Evolutionary conservation across 1,140 invertebrate species (phyloP).

Genomic region (Trialeurodes vaporariorum): DNA sequence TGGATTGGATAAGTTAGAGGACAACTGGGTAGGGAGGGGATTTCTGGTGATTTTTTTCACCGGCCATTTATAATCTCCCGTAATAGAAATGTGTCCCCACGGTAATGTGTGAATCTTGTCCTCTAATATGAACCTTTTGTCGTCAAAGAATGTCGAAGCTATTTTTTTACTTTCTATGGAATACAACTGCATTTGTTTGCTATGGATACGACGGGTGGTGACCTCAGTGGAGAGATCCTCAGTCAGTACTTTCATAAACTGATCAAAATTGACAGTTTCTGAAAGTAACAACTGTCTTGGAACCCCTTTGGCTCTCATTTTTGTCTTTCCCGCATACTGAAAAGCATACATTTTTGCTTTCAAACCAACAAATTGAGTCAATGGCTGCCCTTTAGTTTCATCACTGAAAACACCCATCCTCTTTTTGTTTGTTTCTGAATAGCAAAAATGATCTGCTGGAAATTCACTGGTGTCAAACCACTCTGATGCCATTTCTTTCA

Average conservation of each 20-base stretch:
- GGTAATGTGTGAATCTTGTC: not conserved
- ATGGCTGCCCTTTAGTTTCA: constrained; percentile 33
- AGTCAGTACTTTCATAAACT: constrained; percentile 16
- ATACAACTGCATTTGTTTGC: constrained; percentile 16
- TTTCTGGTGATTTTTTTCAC: no score
- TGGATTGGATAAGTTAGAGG: no score
- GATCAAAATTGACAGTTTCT: constrained; percentile 14
- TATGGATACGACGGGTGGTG: constrained; percentile 11
- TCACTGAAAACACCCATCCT: constrained; percentile 40
- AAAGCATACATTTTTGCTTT: constrained; percentile 38
- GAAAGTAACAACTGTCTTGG: constrained; percentile 20
- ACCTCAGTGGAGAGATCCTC: constrained; percentile 5
- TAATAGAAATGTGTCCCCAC: not conserved
- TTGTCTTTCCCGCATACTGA: no score
- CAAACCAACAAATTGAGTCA: constrained; percentile 34
- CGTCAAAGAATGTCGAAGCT: constrained; percentile 14
- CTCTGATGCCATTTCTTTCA: no score
- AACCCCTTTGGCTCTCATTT: constrained; percentile 27
- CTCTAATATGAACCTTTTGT: constrained; percentile 14
- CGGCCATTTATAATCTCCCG: no score
- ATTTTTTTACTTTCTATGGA: constrained; percentile 16
- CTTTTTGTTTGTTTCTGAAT: constrained; percentile 34
- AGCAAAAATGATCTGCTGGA: no score
- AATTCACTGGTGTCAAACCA: no score
- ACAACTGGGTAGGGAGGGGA: no score